A percentile compares a stretch with the other conserved stretches of the same genome.
Conservation (phyloP, 2,113 vertebrate species). For the Stegastes partitus region DNA sequence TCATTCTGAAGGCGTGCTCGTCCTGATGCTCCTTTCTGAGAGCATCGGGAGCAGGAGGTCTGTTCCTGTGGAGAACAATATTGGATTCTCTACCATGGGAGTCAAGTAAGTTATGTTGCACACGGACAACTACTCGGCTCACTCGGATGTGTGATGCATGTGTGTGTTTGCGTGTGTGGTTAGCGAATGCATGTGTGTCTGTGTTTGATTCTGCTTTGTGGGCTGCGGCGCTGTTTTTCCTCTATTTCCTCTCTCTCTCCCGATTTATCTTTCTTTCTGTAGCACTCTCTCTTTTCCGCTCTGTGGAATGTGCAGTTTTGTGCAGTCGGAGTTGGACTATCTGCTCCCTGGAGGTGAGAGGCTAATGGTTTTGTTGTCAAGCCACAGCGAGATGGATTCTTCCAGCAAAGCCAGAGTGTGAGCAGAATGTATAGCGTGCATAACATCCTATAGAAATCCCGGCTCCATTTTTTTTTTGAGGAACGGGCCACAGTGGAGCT, state of each 20-base stretch:
- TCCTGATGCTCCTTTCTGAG: constrained; percentile 60
- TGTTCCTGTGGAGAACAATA: constrained; percentile 53
- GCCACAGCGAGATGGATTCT: constrained; percentile 76
- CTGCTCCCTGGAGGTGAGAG: constrained; percentile 75
- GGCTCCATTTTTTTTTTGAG: constrained; percentile 64
- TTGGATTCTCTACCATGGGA: constrained; percentile 68
- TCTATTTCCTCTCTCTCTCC: constrained; percentile 14
- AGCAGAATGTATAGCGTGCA: constrained; percentile 69
- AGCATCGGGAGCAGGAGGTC: constrained; percentile 52
- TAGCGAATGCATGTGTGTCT: neutral
- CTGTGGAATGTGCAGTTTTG: constrained; percentile 68
- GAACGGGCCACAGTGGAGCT: constrained; percentile 51
- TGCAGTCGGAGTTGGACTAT: constrained; percentile 66
- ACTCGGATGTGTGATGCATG: constrained; percentile 11
- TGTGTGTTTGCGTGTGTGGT: constrained; percentile 11
- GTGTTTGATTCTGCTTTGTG: constrained; percentile 32
- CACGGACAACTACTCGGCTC: constrained; percentile 36
- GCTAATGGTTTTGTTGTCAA: constrained; percentile 81
- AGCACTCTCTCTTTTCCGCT: constrained; percentile 43
- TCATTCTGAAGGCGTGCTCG: constrained; percentile 35
- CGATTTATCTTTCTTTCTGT: constrained; percentile 43
- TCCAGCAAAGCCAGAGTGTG: constrained; percentile 61
- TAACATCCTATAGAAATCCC: constrained; percentile 52
- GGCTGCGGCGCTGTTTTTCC: constrained; percentile 31
- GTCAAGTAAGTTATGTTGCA: constrained; percentile 75